Evolutionary conservation across 2,797 vertebrate species (phyloP).

Genomic region (Sebastolobus alascanus): DNA sequence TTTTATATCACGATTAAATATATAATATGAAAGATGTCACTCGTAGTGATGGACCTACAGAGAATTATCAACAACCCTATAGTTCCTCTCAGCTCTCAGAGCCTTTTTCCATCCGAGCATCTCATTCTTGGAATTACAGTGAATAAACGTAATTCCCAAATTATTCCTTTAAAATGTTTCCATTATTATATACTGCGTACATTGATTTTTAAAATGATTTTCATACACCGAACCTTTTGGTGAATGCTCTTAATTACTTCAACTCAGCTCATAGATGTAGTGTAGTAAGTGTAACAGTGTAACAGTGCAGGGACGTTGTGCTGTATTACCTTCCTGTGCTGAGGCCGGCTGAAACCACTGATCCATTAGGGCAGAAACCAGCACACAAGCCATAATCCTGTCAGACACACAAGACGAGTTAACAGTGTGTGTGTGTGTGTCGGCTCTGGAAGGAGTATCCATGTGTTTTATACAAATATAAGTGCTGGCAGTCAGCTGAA

Average conservation of each 20-base stretch:
- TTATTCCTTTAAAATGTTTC: background rate
- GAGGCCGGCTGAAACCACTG: constrained; percentile 91
- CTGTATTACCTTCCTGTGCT: constrained; percentile 89
- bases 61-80: background rate
- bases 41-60: background rate
- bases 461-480: background rate
- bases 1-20: background rate
- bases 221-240: background rate
- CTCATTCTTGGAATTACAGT: background rate
- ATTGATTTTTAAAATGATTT: background rate
- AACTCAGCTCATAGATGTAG: background rate
- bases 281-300: background rate
- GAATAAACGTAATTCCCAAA: background rate
- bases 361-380: constrained; percentile 91
- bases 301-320: background rate
- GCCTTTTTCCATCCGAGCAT: background rate
- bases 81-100: too few species aligned
- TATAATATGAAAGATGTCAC: background rate
- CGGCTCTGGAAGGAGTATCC: background rate
- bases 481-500: background rate
- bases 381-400: constrained; percentile 93
- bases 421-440: background rate
- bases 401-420: constrained; percentile 24
- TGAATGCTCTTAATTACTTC: background rate
- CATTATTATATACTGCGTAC: background rate